A percentile compares a stretch with the other conserved stretches of the same genome.
phyloP scores from a whole-genome alignment of 2,797 vertebrate genomes.

The Ciconia nigra region DNA sequence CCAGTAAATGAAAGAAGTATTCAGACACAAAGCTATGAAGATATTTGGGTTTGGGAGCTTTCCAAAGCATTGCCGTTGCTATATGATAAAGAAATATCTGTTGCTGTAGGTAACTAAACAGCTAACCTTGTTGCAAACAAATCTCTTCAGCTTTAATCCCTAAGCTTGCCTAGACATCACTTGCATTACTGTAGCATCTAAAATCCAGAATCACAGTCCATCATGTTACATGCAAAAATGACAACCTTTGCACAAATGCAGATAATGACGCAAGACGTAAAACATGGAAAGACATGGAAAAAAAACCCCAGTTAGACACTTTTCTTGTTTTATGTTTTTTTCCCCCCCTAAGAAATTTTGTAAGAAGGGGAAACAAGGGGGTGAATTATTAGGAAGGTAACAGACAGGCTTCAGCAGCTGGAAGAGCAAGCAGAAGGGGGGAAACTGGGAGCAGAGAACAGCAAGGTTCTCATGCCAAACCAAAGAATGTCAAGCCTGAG shows the following conservation, averaged over 20 bases:
- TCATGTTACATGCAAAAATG: background rate
- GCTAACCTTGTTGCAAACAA: background rate
- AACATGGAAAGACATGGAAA: background rate
- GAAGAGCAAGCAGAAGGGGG: background rate
- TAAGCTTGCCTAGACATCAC: background rate
- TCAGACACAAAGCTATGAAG: background rate
- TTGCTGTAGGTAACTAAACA: background rate
- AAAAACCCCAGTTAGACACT: background rate
- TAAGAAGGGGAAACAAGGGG: background rate
- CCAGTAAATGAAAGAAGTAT: background rate
- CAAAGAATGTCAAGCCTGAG: background rate
- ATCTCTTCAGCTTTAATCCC: background rate
- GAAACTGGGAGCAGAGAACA: background rate
- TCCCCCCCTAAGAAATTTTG: background rate
- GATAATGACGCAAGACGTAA: background rate
- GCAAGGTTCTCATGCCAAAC: background rate
- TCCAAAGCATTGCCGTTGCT: background rate
- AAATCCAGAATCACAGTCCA: background rate
- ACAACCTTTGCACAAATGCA: background rate
- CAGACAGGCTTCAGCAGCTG: background rate
- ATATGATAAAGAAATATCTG: background rate
- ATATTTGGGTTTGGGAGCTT: background rate
- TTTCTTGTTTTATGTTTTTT: background rate
- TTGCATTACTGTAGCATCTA: background rate
- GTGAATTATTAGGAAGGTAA: background rate